phyloP scores from a whole-genome alignment of 2,888 invertebrate species.

The Euproctis similis region DNA sequence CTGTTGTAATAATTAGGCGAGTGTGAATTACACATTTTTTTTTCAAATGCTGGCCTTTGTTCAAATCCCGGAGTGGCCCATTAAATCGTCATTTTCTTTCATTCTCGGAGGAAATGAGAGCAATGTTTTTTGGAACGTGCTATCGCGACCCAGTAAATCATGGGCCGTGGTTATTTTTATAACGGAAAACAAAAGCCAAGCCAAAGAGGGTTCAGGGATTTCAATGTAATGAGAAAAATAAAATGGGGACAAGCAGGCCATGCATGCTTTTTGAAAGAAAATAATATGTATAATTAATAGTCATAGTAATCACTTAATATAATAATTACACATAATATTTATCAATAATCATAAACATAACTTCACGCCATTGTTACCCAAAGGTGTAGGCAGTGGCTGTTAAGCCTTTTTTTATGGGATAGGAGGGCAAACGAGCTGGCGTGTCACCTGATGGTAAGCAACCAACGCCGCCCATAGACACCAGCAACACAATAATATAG shows the following conservation, averaged over 20 bases:
- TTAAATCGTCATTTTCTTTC: slow-evolving; percentile 40
- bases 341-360: no score
- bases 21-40: slow-evolving; percentile 1
- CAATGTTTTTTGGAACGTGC: slow-evolving; percentile 32
- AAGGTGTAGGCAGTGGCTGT: no score
- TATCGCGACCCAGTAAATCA: slow-evolving; percentile 35
- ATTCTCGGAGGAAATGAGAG: slow-evolving; percentile 30
- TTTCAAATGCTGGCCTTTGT: slow-evolving; percentile 4
- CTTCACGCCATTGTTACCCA: no score
- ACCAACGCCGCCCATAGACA: no score
- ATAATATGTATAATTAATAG: no score
- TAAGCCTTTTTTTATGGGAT: no score
- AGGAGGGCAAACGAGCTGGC: no score
- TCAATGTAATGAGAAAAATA: slow-evolving; percentile 21
- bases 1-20: slow-evolving; percentile 4
- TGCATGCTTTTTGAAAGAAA: no score
- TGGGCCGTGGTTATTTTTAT: slow-evolving; percentile 23
- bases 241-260: slow-evolving; percentile 4
- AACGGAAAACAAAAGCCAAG: slow-evolving; percentile 31
- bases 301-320: no score
- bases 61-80: slow-evolving; percentile 19
- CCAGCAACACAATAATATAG: no score
- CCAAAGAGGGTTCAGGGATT: slow-evolving; percentile 11
- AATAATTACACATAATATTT: no score
- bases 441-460: no score